Evolutionary conservation across 2,888 invertebrate genomes (phyloP).

Genomic region (Odontocerum albicorne): DNA sequence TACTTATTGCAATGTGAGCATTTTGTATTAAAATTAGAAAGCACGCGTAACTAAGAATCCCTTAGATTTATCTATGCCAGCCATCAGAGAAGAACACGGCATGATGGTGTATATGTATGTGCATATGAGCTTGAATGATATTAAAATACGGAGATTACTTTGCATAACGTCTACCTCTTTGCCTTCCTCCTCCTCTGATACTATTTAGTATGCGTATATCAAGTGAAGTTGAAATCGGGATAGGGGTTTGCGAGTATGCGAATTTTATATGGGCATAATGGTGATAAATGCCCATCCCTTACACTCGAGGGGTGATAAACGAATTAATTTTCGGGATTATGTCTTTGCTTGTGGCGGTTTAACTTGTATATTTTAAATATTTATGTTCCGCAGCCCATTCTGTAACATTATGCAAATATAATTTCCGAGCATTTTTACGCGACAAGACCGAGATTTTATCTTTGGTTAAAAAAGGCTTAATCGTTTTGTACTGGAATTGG

Average conservation of each 20-base stretch:
- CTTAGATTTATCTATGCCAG: no score
- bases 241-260: conserved; percentile 23
- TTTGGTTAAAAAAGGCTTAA: conserved; percentile 31
- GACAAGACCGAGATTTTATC: conserved; percentile 28
- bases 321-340: conserved; percentile 37
- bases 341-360: conserved; percentile 36
- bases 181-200: conserved; percentile 18
- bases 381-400: conserved; percentile 32
- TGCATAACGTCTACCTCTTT: conserved; percentile 9
- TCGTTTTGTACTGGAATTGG: conserved; percentile 26
- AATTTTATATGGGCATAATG: conserved; percentile 34
- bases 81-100: no score
- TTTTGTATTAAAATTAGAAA: no score
- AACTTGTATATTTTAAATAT: conserved; percentile 36
- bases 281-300: conserved; percentile 36
- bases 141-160: no score
- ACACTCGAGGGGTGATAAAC: conserved; percentile 35
- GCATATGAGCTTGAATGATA: no score
- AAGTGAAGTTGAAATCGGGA: conserved; percentile 29
- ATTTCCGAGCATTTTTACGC: conserved; percentile 26
- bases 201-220: conserved; percentile 35
- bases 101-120: no score
- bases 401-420: conserved; percentile 34
- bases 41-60: no score
- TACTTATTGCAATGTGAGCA: no score